phyloP scores from a whole-genome alignment of 2,113 vertebrate genomes.

The Stigmatopora nigra region DNA sequence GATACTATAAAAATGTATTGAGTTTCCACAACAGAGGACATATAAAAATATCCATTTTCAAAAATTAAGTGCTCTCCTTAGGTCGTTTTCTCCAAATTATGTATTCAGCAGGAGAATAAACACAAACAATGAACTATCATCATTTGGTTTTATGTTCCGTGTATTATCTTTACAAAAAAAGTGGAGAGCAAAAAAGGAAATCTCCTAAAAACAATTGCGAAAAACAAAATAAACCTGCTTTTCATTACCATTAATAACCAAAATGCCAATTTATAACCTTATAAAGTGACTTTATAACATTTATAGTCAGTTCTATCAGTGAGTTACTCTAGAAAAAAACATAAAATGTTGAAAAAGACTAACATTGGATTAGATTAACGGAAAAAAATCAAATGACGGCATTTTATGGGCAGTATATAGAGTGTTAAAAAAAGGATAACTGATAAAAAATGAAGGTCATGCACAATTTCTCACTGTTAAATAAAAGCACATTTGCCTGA shows the following conservation, averaged over 20 bases:
- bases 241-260: background rate
- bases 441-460: background rate
- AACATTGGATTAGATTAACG: background rate
- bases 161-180: background rate
- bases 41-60: background rate
- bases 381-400: background rate
- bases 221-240: background rate
- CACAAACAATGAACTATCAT: background rate
- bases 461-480: background rate
- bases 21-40: background rate
- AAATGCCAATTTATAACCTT: background rate
- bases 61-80: background rate
- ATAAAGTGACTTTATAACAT: background rate
- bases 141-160: background rate
- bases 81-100: background rate
- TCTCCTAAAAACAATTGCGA: background rate
- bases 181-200: background rate
- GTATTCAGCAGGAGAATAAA: background rate
- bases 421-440: background rate
- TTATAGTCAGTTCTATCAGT: background rate
- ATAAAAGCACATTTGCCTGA: background rate
- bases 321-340: background rate
- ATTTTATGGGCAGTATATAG: background rate
- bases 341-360: background rate
- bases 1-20: slow-evolving; percentile 1